phyloP scores from a whole-genome alignment of 2,888 invertebrate species.

The Macrophya annulata region DNA sequence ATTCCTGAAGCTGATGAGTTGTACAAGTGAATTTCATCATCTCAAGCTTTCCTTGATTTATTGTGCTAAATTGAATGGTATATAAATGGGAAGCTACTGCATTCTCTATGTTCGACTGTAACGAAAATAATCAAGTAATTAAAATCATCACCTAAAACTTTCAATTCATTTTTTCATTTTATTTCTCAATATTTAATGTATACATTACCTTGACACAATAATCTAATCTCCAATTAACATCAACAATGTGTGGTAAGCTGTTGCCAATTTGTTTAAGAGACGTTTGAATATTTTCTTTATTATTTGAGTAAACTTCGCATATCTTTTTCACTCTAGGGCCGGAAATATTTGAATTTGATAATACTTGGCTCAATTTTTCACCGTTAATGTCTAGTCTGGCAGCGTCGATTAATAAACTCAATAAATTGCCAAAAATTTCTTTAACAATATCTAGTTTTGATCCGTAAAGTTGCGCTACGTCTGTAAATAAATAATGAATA shows the following conservation, averaged over 20 bases:
- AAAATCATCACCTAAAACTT: background rate
- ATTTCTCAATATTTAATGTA: background rate
- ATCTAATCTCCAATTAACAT: conserved; percentile 77
- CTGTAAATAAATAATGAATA: conserved; percentile 63
- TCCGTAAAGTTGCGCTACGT: conserved; percentile 66
- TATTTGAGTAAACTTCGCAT: conserved; percentile 67
- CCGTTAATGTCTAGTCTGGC: conserved; percentile 70
- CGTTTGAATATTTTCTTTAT: conserved; percentile 69
- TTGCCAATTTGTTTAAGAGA: conserved; percentile 72
- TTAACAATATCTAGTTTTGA: conserved; percentile 71
- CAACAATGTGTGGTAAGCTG: conserved; percentile 74
- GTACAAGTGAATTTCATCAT: conserved; percentile 84
- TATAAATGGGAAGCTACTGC: conserved; percentile 68
- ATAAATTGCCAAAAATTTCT: conserved; percentile 70
- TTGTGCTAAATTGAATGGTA: conserved; percentile 69
- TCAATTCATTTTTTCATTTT: conserved; percentile 34
- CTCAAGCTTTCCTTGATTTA: conserved; percentile 74
- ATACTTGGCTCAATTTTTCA: conserved; percentile 67
- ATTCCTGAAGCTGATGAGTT: conserved; percentile 84
- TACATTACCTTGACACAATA: conserved; percentile 75
- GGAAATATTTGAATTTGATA: conserved; percentile 66
- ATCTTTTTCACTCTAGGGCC: conserved; percentile 70
- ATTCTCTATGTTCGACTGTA: conserved; percentile 69
- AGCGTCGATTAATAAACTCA: conserved; percentile 72
- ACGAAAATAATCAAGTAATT: conserved; percentile 18